Evolutionary conservation across 2,888 invertebrate species (phyloP), one percentile per base, ranked within the genome.

Genomic region (Drosophila ochracea): DNA sequence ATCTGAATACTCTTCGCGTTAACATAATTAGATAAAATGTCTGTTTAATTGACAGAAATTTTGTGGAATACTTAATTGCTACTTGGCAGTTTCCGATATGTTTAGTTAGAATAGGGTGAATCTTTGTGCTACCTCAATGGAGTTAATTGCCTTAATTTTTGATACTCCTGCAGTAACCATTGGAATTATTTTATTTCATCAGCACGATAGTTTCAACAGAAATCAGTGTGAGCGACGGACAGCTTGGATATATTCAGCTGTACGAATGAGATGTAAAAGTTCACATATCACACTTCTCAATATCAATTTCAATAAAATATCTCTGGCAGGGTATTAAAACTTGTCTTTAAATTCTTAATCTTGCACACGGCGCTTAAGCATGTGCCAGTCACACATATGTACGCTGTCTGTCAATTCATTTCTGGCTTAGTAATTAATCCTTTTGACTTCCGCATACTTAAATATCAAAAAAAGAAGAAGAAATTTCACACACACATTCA

Each of bases 381-480:
- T 55, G 57, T 39, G 47, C 13, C 39, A 41, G 25, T 47, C 13
- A 13, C 1, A 30, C 35, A 49, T 47, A 11, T 53, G 33, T 19
- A 21, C 30, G 39, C 19, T 52, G 43, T 25, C 37, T 57, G 68
- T 62, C 54, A 57, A 76, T 62, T 68, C 69, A 70, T 59, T 73
- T 75, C 54, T 59, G 59, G 41, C 68, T 72, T 63, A 69, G 73
- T 76, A 83, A 84, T 84, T 83, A 83, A 84, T 82, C 76, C 75
- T 73, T 76, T 72, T 78, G 81, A 66, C 53, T 55, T 57, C 31
- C 47, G 68, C 74, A 64, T 57, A 49, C 68, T 55, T 41, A 30
- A 53, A 57, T 63, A 41, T 4, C 30, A 68, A 37, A 54, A 57
- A 64, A 28, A 4, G 25, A 28, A 28, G 28, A 13, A 19, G 30